phyloP scores from a whole-genome alignment of 2,888 invertebrate species.

The Caenorhabditis virilis region DNA sequence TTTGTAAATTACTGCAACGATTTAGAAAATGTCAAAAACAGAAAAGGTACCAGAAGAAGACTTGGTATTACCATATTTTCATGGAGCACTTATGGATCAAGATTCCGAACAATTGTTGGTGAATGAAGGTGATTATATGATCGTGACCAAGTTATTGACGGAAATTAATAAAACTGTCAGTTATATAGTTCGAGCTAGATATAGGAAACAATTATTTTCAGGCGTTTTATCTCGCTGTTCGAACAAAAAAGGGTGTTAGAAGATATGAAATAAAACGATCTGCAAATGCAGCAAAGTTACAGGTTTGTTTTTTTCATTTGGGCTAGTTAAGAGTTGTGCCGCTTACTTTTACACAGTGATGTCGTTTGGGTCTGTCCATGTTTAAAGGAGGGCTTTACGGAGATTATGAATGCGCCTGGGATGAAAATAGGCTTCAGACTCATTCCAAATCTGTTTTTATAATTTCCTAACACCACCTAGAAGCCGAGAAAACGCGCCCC shows the following conservation, averaged over 20 bases:
- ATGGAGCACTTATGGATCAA: slow-evolving; percentile 56
- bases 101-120: slow-evolving; percentile 52
- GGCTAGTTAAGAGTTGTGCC: no score
- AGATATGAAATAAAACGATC: slow-evolving; percentile 41
- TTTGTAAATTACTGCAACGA: no score
- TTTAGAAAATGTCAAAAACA: slow-evolving; percentile 21
- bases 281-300: slow-evolving; percentile 19
- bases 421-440: no score
- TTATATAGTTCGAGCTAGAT: no score
- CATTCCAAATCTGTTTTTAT: no score
- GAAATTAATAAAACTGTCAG: slow-evolving; percentile 21
- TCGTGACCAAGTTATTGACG: slow-evolving; percentile 20
- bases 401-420: no score
- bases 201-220: neutral
- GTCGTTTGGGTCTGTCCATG: no score
- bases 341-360: no score
- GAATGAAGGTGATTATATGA: slow-evolving; percentile 34
- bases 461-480: no score
- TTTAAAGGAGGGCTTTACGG: no score
- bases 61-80: slow-evolving; percentile 49
- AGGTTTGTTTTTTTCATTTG: no score
- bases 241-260: slow-evolving; percentile 26
- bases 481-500: no score
- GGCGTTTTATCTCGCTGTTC: slow-evolving; percentile 34
- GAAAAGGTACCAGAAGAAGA: slow-evolving; percentile 41